Percentiles rank a stretch among this genome's conserved stretches.
phyloP scores from a whole-genome alignment of 1,140 invertebrate genomes.

The Panulirus ornatus region DNA sequence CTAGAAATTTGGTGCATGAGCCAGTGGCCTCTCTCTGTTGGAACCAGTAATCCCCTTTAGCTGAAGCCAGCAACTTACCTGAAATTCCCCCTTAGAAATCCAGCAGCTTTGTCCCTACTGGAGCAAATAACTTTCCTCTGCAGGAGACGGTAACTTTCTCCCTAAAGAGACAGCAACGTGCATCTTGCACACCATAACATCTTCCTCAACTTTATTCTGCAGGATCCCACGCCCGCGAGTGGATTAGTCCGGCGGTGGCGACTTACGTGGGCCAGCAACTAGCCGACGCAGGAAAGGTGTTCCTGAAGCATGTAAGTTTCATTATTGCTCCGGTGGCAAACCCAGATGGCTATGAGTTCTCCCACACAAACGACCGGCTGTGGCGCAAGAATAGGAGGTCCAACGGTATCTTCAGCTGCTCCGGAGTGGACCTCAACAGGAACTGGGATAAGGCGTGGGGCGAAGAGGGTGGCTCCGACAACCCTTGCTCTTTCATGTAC shows the following conservation, averaged over 20 bases:
- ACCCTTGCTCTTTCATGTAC: slow-evolving; percentile 76
- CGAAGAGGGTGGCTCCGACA: background rate
- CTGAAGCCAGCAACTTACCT: too few species aligned
- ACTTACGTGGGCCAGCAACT: slow-evolving; percentile 90
- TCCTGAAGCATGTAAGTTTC: slow-evolving; percentile 86
- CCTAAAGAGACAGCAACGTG: too few species aligned
- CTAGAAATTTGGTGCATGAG: too few species aligned
- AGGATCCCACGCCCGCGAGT: slow-evolving; percentile 89
- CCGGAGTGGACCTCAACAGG: slow-evolving; percentile 76
- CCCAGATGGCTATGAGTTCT: slow-evolving; percentile 75
- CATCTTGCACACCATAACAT: too few species aligned
- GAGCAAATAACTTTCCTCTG: too few species aligned
- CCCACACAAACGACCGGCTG: slow-evolving; percentile 74
- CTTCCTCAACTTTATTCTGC: too few species aligned
- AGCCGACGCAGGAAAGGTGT: slow-evolving; percentile 82
- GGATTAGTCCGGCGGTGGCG: slow-evolving; percentile 92
- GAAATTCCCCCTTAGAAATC: too few species aligned
- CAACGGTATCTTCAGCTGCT: slow-evolving; percentile 31
- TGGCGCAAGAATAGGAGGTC: slow-evolving; percentile 76
- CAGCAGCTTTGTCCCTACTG: too few species aligned
- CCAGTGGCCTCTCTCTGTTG: too few species aligned
- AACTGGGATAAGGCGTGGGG: slow-evolving; percentile 74
- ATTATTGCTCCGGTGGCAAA: slow-evolving; percentile 76
- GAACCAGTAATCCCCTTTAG: too few species aligned
- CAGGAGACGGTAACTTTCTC: too few species aligned